Percentiles rank a stretch among this genome's conserved stretches.
phyloP scores from a whole-genome alignment of 2,888 invertebrate species.

The Lasioglossum figueresi region DNA sequence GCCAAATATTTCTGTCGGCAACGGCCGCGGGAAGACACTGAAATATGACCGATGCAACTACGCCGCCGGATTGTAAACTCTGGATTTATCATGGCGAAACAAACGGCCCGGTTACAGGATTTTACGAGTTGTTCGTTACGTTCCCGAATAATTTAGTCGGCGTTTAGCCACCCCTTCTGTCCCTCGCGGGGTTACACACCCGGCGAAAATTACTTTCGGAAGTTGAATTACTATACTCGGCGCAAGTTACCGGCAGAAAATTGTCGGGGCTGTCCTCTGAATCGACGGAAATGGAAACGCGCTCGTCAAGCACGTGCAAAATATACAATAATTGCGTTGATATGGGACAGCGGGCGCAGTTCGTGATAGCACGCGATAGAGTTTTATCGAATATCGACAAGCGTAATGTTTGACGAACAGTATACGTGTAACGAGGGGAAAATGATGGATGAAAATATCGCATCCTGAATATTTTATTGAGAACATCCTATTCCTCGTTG shows the following conservation, averaged over 20 bases:
- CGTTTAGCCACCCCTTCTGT: neutral
- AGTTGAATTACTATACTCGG: neutral
- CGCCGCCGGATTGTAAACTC: slow-evolving; percentile 55
- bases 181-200: neutral
- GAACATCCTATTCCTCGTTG: too few species aligned
- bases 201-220: neutral
- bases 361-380: neutral
- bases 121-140: slow-evolving; percentile 32
- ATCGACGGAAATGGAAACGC: neutral
- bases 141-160: slow-evolving; percentile 19
- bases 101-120: slow-evolving; percentile 29
- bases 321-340: neutral
- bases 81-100: slow-evolving; percentile 59
- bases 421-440: neutral
- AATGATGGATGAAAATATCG: neutral
- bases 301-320: neutral
- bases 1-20: slow-evolving; percentile 65
- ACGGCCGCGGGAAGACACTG: slow-evolving; percentile 60
- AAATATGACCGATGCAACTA: slow-evolving; percentile 60
- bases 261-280: neutral
- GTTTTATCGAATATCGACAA: neutral
- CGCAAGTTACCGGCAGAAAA: neutral
- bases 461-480: neutral
- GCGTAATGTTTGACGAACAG: neutral
- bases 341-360: neutral